A percentile compares a stretch with the other conserved stretches of the same genome.
phyloP scores from a whole-genome alignment of 2,888 invertebrate species.

The Ptychoptera contaminata region DNA sequence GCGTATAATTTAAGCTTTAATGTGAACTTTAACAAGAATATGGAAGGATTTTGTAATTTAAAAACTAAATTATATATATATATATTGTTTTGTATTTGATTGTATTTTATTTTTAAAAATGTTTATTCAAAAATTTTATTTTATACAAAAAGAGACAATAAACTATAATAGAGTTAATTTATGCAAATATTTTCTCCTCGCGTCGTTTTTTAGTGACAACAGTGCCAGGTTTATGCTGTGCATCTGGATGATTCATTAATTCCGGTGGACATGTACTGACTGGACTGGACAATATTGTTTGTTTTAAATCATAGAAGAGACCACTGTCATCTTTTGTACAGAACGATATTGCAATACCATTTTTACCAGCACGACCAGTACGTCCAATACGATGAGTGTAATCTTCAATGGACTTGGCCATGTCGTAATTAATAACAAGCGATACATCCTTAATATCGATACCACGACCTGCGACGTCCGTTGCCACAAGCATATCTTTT shows the following conservation, averaged over 20 bases:
- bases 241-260: constrained; percentile 93
- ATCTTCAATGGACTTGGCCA: constrained; percentile 98
- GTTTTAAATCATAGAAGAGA: constrained; percentile 94
- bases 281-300: constrained; percentile 73
- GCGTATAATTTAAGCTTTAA: no score
- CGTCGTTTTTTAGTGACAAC: constrained; percentile 85
- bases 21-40: no score
- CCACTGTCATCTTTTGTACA: constrained; percentile 92
- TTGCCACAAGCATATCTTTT: constrained; percentile 97
- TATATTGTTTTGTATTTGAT: no score
- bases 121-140: no score
- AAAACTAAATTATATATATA: no score
- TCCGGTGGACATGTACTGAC: constrained; percentile 93
- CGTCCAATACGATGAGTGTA: constrained; percentile 97
- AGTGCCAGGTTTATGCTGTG: constrained; percentile 92
- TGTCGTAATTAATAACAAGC: constrained; percentile 98
- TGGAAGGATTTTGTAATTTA: no score
- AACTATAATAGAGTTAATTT: constrained; percentile 17
- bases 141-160: background rate
- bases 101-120: no score
- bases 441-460: constrained; percentile 99
- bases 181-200: constrained; percentile 92
- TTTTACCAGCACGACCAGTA: constrained; percentile 97
- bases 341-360: constrained; percentile 90
- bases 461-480: constrained; percentile 99